phyloP scores from a whole-genome alignment of 2,797 vertebrate genomes.

The Furcifer pardalis region DNA sequence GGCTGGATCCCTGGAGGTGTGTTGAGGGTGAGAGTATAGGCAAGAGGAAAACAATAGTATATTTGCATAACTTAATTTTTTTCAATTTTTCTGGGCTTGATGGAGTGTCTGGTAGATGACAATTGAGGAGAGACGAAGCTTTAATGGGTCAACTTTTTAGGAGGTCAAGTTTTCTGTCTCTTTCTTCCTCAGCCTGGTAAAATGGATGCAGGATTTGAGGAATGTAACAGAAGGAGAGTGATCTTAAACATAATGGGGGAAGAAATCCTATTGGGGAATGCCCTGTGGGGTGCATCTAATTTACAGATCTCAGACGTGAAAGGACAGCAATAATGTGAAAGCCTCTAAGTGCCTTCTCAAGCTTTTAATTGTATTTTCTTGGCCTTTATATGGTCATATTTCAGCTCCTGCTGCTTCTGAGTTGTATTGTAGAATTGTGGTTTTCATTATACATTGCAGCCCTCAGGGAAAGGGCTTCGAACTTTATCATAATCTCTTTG shows the following conservation, averaged over 20 bases:
- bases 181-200: background rate
- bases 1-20: too few species aligned
- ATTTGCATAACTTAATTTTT: too few species aligned
- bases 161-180: background rate
- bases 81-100: too few species aligned
- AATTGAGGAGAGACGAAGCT: background rate
- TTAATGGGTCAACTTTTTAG: background rate
- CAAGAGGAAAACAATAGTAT: too few species aligned
- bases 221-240: background rate
- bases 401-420: background rate
- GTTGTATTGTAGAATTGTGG: background rate
- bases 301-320: background rate
- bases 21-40: too few species aligned
- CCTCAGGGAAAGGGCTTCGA: background rate
- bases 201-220: background rate
- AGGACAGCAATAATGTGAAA: background rate
- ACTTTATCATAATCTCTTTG: background rate
- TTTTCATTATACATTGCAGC: slow-evolving; percentile 1
- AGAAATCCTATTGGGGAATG: background rate
- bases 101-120: background rate
- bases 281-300: background rate
- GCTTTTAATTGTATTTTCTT: background rate
- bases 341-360: too few species aligned
- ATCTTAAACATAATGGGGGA: background rate
- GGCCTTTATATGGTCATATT: background rate